Evolutionary conservation across 1,140 invertebrate species (phyloP).

Genomic region (Drosophila baimaii): DNA sequence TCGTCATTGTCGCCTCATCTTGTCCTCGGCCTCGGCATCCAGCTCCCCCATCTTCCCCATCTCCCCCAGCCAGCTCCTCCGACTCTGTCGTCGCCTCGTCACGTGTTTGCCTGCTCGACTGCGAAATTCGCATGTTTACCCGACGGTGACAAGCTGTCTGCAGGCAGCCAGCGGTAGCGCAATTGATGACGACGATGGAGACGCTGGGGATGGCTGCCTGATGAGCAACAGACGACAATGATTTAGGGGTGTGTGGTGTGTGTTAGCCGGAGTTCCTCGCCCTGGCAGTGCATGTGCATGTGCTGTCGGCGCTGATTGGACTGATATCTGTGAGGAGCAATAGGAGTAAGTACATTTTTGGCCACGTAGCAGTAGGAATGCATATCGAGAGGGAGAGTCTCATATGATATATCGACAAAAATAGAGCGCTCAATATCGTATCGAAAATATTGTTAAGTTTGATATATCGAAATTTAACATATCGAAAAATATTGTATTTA

Average conservation of each 20-base stretch:
- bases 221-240: conserved; percentile 79
- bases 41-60: conserved; percentile 11
- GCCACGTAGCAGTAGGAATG: too few relatives aligned
- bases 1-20: conserved; percentile 73
- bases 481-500: too few relatives aligned
- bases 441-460: too few relatives aligned
- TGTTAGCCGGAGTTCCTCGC: conserved; percentile 25
- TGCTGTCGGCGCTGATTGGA: conserved; percentile 45
- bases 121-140: conserved; percentile 81
- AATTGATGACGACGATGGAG: conserved; percentile 81
- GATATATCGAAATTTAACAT: too few relatives aligned
- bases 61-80: conserved; percentile 31
- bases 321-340: conserved; percentile 40
- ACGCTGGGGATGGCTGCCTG: conserved; percentile 44
- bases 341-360: background rate
- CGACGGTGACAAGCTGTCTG: conserved; percentile 82
- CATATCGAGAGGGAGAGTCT: too few relatives aligned
- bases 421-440: too few relatives aligned
- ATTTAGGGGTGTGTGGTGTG: conserved; percentile 63
- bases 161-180: conserved; percentile 63
- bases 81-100: conserved; percentile 46
- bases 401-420: too few relatives aligned
- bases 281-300: conserved; percentile 13
- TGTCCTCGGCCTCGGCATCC: conserved; percentile 26
- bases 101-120: conserved; percentile 81